Percentiles rank a stretch among this genome's conserved stretches.
Evolutionary conservation across 2,113 vertebrate species (phyloP).

Genomic region (chimpanzee (Pan troglodytes)): NHGRI_mPanTro3-v2.1_pri NC_086015.1:60880501-60881000

Average conservation of each 20-base stretch:
- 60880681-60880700: background rate
- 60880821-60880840: background rate
- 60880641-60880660: background rate
- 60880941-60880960: too few species aligned
- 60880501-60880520: background rate
- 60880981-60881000: background rate
- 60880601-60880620: background rate
- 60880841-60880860: background rate
- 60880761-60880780: background rate
- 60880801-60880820: background rate
- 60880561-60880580: background rate
- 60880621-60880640: background rate
- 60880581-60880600: background rate
- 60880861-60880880: background rate
- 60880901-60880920: background rate
- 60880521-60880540: background rate
- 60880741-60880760: background rate
- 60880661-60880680: background rate
- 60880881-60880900: background rate
- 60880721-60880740: background rate
- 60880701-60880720: background rate
- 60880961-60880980: background rate
- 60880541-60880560: background rate
- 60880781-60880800: background rate
- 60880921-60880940: background rate